Evolutionary conservation across 2,888 invertebrate species (phyloP), one percentile per base, ranked within the genome.

Genomic region (Steinernema scapterisci): DNA sequence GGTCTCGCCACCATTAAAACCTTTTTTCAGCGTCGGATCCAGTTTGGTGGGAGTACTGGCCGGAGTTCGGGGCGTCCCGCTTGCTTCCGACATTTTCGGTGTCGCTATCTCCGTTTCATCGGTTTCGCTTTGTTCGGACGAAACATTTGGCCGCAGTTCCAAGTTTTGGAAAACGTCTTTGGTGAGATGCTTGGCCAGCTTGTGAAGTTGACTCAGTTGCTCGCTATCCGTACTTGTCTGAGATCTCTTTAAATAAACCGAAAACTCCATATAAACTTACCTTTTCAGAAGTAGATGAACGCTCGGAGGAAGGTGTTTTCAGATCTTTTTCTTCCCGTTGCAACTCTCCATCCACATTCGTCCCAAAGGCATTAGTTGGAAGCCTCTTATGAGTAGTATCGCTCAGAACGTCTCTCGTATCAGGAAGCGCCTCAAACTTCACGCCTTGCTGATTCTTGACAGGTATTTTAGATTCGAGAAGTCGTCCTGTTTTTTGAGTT

Each of bases 211-310:
- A 7, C 25, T 25, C 7, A 63, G 63, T 31, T 63, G 63, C 19
- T 63, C 63, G 9, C 25, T 63, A 25, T 63, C 63, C 63, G 63
- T 63, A 25, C 63, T 63, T 38, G 63, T 31, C 63, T 63, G n/a
- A 38, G 38, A 38, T 38, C 3, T 25, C 63, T 63, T 25, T n/a
- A n/a, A 25, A 11, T 27, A 16, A 19, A 5, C 5, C 13, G 48
- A 48, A n/a, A 48, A n/a, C 13, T 48, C 19, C 19, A 48, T 3
- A 48, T 16, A 2, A 31, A 38, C 63, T 63, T 13, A 63, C 63
- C 31, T 63, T 63, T 7, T 63, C 31, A 9, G 63, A 38, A 38
- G 9, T 9, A 6, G 38, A 63, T 1, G 63, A 63, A 31, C 63
- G 31, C 31, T 16, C 63, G 31, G 63, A 63, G 1, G 31, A 31